Conservation (phyloP, 1,140 invertebrate species). For the Drosophila quadrilineata region DNA sequence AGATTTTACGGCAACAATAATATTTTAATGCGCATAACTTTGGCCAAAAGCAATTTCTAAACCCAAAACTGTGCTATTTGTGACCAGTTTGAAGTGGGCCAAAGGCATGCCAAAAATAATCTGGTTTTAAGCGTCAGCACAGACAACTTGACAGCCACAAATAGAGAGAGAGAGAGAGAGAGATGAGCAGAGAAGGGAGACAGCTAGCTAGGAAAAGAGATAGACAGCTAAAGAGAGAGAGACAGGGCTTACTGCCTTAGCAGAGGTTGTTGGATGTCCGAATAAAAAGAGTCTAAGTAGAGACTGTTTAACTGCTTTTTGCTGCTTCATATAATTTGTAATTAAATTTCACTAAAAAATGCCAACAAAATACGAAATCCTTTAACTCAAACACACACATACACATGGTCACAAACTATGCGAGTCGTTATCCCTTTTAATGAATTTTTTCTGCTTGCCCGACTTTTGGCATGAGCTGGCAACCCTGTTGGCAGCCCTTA, state of each 20-base stretch:
- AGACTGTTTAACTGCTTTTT: constrained; percentile 40
- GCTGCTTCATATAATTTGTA: constrained; percentile 63
- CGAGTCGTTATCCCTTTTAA: constrained; percentile 76
- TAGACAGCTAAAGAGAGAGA: not conserved
- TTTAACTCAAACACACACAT: constrained; percentile 16
- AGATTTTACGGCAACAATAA: constrained; percentile 38
- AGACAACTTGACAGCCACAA: not conserved
- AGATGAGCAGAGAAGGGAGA: not conserved
- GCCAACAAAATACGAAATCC: constrained; percentile 61
- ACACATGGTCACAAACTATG: constrained; percentile 46
- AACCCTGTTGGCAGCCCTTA: constrained; percentile 6
- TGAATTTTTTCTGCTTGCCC: constrained; percentile 68
- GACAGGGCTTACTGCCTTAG: constrained; percentile 15
- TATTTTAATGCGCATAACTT: constrained; percentile 5
- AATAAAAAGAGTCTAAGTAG: constrained; percentile 1
- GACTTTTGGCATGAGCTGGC: constrained; percentile 33
- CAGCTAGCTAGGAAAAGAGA: not conserved
- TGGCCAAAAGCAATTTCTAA: not conserved
- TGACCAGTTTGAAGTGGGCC: constrained; percentile 5
- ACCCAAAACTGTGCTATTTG: not conserved
- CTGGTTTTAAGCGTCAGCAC: not conserved
- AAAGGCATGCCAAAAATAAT: not conserved
- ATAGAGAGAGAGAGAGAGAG: not conserved
- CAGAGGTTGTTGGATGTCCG: constrained; percentile 12
- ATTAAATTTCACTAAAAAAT: constrained; percentile 73